Percentiles rank a stretch among this genome's conserved stretches.
phyloP scores from a whole-genome alignment of 23 tunicate genomes.

The Halocynthia aurantium region DNA sequence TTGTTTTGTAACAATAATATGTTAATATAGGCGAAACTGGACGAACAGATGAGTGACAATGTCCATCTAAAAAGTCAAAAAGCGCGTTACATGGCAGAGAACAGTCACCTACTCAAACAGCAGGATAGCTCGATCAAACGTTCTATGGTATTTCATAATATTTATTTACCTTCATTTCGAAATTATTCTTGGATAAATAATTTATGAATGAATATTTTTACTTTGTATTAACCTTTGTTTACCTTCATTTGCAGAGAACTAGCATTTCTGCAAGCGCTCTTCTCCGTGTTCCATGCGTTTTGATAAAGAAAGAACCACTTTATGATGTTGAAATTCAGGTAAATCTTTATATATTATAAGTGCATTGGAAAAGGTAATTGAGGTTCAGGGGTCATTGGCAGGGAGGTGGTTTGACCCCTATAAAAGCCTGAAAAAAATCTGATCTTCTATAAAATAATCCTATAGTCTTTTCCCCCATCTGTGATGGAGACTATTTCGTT shows the following conservation, averaged over 20 bases:
- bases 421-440: no score
- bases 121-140: background rate
- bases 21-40: constrained; percentile 32
- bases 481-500: no score
- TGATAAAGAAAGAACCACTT: no score
- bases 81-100: constrained; percentile 34
- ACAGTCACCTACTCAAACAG: background rate
- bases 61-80: constrained; percentile 63
- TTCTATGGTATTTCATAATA: no score
- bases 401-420: no score
- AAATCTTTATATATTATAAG: no score
- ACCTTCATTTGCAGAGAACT: constrained; percentile 13
- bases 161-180: no score
- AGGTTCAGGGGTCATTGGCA: no score
- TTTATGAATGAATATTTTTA: background rate
- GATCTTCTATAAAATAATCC: no score
- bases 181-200: background rate
- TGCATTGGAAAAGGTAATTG: no score
- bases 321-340: no score
- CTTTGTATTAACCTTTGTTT: background rate
- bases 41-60: constrained; percentile 45
- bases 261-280: constrained; percentile 8
- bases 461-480: no score
- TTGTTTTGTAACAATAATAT: background rate
- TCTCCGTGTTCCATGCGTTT: background rate